Base-by-base conservation (phyloP, 2,888 invertebrate species). In the Drosophila barbarae region DNA sequence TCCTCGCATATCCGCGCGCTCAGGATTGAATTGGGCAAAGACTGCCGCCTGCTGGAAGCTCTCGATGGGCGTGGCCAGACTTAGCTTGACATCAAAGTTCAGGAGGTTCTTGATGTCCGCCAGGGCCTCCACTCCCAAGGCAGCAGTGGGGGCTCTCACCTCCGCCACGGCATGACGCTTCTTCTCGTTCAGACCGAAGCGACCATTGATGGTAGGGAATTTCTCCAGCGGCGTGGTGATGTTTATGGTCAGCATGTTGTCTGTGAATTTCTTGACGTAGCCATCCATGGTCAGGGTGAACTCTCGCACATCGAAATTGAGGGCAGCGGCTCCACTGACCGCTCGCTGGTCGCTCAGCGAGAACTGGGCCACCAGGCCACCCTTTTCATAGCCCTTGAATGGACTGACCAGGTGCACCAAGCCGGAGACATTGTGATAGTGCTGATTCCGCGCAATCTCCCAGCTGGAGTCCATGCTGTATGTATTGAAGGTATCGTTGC, bases 181-280 rank as follows among this genome's bases (percentile, higher is more conserved):
- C 6, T 91, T 90, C 72, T 95, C 94, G 2, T 93, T 93, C 58
- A 95, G 91, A 1, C 95, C 95, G 76, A 95, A 93, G 3, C 93
- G 90, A 0, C 93, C 94, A 0, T 92, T 91, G 21, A 94, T 90
- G 13, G 91, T 92, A 0, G 92, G 90, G 77, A 93, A 93, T 57
- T 93, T 93, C 50, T 93, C 92, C 49, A 93, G 90, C 0, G 95
- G 94, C 4, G 95, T 94, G 0, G 94, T 95, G 5, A 95, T 91
- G 86, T 95, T 95, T 18, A 95, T 91, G 1, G 91, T 91, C 2
- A 95, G 86, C 93, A 94, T 94, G 69, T 94, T 95, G 88, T 95
- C 94, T 0, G 93, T 94, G 23, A 95, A 89, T 46, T 92, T 92
- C 50, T 92, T 92, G 73, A 95, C 91, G 88, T 94, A 92, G 7